Evolutionary conservation across 2,113 vertebrate species (phyloP).

Genomic region (Romanogobio albipinnatus): DNA sequence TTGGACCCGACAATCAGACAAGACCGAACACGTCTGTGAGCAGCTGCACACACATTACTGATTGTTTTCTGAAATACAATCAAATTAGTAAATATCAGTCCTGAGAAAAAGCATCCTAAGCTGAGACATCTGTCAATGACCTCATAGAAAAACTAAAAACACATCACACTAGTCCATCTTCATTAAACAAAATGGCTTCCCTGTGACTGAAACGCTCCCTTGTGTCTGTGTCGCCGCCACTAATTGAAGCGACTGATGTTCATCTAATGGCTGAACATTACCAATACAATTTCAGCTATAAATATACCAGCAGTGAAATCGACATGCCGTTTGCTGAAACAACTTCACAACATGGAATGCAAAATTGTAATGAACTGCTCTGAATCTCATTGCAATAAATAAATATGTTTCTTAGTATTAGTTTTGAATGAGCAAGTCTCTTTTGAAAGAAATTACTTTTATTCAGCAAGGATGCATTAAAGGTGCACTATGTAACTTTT

Average conservation of each 20-base stretch:
- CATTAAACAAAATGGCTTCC: not conserved
- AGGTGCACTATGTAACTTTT: too few relatives aligned
- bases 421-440: too few relatives aligned
- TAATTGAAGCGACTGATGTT: not conserved
- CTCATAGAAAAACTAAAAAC: not conserved
- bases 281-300: not conserved
- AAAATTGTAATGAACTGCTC: not conserved
- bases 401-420: not conserved
- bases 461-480: not conserved
- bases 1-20: not conserved
- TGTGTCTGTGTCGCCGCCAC: not conserved
- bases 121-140: not conserved
- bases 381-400: not conserved
- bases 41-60: not conserved
- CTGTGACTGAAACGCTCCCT: not conserved
- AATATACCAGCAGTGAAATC: not conserved
- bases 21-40: not conserved
- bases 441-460: too few relatives aligned
- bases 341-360: not conserved
- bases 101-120: too few relatives aligned
- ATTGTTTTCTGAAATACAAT: not conserved
- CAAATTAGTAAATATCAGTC: not conserved
- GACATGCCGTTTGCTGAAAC: not conserved
- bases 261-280: not conserved
- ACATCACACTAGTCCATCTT: not conserved